Base-by-base conservation (phyloP, 2,113 vertebrate genomes). In the Lycocorax pyrrhopterus region DNA sequence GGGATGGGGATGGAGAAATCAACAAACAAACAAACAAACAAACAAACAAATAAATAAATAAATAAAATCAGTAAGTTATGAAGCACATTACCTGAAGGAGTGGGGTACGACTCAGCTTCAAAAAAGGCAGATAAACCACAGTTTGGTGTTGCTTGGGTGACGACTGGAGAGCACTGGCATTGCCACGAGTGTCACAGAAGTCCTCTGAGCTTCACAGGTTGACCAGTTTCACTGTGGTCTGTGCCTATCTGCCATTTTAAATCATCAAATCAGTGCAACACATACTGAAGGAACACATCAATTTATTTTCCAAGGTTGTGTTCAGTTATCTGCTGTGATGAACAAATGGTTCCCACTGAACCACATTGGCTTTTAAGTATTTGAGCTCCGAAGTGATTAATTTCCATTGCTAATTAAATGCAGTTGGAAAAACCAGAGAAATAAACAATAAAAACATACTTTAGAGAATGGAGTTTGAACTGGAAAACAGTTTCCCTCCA, bases 341-440 rank as follows among this genome's bases (percentile, higher is more conserved):
- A 95, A 68, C 26, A 87, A 43, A 58, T 58, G 41, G 10, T 23
- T 80, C 83, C 19, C 51, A 33, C 29, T 76, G 41, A 96, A 90
- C 66, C 64, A 39, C 33, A 80, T 22, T 92, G 37, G 53, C 68
- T 84, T 69, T 76, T 49, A 67, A 32, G 35, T 73, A 49, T n/a
- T 90, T 86, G 59, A 72, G 26, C 76, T 81, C 39, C 1, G 3
- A 76, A 55, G 27, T 16, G 21, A 81, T 80, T 30, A 92, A 86
- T 85, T 93, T 91, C 44, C 27, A 72, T 62, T 52, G 46, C 23
- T 95, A 91, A 93, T 88, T 84, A 93, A 94, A 80, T 62, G 69
- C 63, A 55, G 5, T 62, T 94, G 91, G 52, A 91, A 58, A 69
- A 89, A 75, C 46, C 11, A 89, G 25, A 64, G 30, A 77, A 85